Percentiles rank a stretch among this genome's conserved stretches.
phyloP scores from a whole-genome alignment of 2,888 invertebrate species.

The Hydrotaea cyrtoneurina region DNA sequence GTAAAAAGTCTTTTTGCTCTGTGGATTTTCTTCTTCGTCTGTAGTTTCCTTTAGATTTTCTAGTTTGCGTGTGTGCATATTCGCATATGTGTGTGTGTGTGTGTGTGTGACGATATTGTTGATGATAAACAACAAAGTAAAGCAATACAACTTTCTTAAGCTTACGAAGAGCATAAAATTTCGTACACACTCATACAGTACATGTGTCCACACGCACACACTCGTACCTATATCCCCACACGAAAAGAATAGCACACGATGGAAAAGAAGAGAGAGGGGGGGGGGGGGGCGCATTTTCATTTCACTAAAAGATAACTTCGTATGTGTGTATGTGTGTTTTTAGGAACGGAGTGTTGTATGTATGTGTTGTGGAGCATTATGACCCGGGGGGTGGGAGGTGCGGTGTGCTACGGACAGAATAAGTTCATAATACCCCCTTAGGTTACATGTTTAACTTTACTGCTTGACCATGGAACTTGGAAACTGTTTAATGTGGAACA shows the following conservation, averaged over 20 bases:
- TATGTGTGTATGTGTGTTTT: not conserved
- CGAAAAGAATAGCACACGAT: slow-evolving; percentile 22
- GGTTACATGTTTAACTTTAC: slow-evolving; percentile 54
- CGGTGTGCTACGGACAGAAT: slow-evolving; percentile 16
- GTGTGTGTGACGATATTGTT: slow-evolving; percentile 47
- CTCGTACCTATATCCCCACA: not conserved
- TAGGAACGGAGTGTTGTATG: slow-evolving; percentile 34
- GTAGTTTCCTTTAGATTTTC: slow-evolving; percentile 19
- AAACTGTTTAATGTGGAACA: slow-evolving; percentile 48
- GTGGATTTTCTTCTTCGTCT: slow-evolving; percentile 49
- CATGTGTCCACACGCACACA: not conserved
- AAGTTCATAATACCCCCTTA: slow-evolving; percentile 50
- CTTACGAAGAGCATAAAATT: slow-evolving; percentile 48
- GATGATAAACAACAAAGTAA: slow-evolving; percentile 55
- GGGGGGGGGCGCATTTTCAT: slow-evolving; percentile 54
- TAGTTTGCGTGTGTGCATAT: not conserved
- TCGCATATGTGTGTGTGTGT: not conserved
- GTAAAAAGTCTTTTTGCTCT: slow-evolving; percentile 28
- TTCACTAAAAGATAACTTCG: slow-evolving; percentile 54
- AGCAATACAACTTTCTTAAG: slow-evolving; percentile 63
- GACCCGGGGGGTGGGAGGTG: not conserved
- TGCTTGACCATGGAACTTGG: slow-evolving; percentile 65
- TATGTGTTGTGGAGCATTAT: slow-evolving; percentile 16
- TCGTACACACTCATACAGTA: slow-evolving; percentile 16
- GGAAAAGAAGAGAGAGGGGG: slow-evolving; percentile 3